These are phyloP conservation scores for Austrolebias charrua DNA, from an alignment of 2,797 vertebrate genomes.

Conservation along the genomic window DNA sequence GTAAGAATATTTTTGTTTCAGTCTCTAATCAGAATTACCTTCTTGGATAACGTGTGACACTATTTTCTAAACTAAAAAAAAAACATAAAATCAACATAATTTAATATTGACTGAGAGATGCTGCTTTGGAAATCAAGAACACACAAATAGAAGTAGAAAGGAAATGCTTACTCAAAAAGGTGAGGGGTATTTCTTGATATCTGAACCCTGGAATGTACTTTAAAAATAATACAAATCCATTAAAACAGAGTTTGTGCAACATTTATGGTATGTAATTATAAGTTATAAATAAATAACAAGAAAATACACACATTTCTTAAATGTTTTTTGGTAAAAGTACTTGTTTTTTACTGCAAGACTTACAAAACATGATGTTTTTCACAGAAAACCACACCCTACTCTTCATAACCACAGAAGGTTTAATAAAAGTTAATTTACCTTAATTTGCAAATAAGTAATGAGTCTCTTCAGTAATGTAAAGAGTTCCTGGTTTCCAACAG, in stretches of 20 bases:
- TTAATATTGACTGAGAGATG: slow-evolving; percentile 19
- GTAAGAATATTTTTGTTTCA: slow-evolving; percentile 30
- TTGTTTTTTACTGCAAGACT: not conserved
- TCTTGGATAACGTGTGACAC: slow-evolving; percentile 56
- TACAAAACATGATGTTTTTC: not conserved
- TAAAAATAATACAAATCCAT: slow-evolving; percentile 37
- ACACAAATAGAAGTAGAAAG: not conserved
- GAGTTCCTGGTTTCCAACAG: slow-evolving; percentile 89
- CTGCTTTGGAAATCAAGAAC: not conserved
- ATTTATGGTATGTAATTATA: not conserved
- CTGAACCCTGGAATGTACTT: slow-evolving; percentile 88
- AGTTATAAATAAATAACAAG: not conserved
- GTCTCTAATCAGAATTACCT: slow-evolving; percentile 57
- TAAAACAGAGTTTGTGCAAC: not conserved
- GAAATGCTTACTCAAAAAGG: slow-evolving; percentile 88
- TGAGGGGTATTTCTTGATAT: slow-evolving; percentile 92
- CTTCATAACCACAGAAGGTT: not conserved
- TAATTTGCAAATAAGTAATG: slow-evolving; percentile 89
- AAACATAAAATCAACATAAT: slow-evolving; percentile 32
- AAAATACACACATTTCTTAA: no score
- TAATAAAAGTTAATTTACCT: slow-evolving; percentile 76
- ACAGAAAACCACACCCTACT: slow-evolving; percentile 12
- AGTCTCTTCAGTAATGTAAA: slow-evolving; percentile 84
- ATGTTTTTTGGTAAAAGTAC: not conserved
- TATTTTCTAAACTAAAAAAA: slow-evolving; percentile 55